Percentiles rank a stretch among this genome's conserved stretches.
Evolutionary conservation across 2,888 invertebrate species (phyloP).

Genomic region (Sturmia bella): DNA sequence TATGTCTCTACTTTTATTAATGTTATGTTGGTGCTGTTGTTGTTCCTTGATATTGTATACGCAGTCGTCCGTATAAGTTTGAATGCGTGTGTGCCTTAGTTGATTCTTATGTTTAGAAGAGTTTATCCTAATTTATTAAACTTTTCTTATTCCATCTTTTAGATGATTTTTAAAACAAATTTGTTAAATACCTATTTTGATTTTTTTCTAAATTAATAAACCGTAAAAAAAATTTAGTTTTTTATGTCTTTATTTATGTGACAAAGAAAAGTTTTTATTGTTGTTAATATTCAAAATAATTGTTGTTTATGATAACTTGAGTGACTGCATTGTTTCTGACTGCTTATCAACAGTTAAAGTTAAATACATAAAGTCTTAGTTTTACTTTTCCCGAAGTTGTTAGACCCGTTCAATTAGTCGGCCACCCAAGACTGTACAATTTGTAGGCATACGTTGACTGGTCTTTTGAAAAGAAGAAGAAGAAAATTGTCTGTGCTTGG

Average conservation of each 20-base stretch:
- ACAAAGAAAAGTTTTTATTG: slow-evolving; percentile 45
- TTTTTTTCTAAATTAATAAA: slow-evolving; percentile 50
- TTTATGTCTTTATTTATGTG: slow-evolving; percentile 16
- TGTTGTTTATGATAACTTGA: slow-evolving; percentile 57
- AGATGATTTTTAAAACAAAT: slow-evolving; percentile 35
- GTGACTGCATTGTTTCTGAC: slow-evolving; percentile 54
- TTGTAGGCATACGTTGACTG: too few species aligned
- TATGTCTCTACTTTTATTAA: slow-evolving; percentile 63
- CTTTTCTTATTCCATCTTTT: slow-evolving; percentile 22
- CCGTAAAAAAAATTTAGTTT: slow-evolving; percentile 39
- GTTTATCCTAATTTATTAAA: slow-evolving; percentile 48
- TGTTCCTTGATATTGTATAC: too few species aligned
- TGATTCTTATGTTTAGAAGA: slow-evolving; percentile 26
- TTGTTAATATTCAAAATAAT: slow-evolving; percentile 65
- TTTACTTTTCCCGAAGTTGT: too few species aligned
- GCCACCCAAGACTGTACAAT: too few species aligned
- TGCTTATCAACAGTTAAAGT: too few species aligned
- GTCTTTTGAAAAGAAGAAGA: too few species aligned
- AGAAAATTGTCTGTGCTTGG: too few species aligned
- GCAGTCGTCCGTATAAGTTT: too few species aligned
- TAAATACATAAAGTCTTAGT: too few species aligned
- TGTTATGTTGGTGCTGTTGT: slow-evolving; percentile 4
- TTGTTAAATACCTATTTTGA: slow-evolving; percentile 22
- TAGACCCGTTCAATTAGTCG: too few species aligned
- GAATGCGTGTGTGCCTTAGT: not conserved